Percentiles rank a stretch among this genome's conserved stretches.
phyloP scores from a whole-genome alignment of 2,113 vertebrate genomes.

The Orientallactaga bullata region DNA sequence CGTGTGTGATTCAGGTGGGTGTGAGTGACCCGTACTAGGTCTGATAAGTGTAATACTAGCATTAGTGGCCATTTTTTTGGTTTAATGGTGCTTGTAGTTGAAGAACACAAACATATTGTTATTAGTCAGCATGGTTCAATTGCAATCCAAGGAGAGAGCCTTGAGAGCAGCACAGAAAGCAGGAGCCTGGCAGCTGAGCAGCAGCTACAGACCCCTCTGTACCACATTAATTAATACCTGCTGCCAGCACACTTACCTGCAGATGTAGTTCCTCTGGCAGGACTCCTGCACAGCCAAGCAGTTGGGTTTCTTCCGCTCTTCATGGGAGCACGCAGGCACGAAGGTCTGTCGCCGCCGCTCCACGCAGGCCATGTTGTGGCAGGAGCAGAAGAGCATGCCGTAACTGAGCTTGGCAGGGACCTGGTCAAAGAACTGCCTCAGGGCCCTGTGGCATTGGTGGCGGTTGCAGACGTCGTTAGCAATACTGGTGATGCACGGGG shows the following conservation, averaged over 20 bases:
- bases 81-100: too few relatives aligned
- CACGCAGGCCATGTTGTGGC: constrained; percentile 93
- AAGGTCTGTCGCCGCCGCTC: constrained; percentile 97
- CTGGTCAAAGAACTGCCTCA: constrained; percentile 99
- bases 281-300: constrained; percentile 95
- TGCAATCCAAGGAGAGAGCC: too few relatives aligned
- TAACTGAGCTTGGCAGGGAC: constrained; percentile 98
- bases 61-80: too few relatives aligned
- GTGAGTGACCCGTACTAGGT: too few relatives aligned
- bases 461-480: constrained; percentile 98
- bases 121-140: too few relatives aligned
- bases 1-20: too few relatives aligned
- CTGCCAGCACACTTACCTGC: constrained; percentile 90
- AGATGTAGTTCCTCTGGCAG: constrained; percentile 99
- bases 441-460: constrained; percentile 97
- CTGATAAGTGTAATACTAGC: too few relatives aligned
- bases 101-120: too few relatives aligned
- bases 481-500: constrained; percentile 95
- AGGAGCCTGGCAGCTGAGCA: constrained; percentile 38
- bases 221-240: constrained; percentile 75
- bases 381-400: constrained; percentile 98
- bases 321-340: constrained; percentile 97
- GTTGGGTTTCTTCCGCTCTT: constrained; percentile 97
- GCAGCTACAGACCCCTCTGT: constrained; percentile 6
- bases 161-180: constrained; percentile 38